Percentiles rank a stretch among this genome's conserved stretches.
These are phyloP conservation scores for Lasioglossum figueresi DNA, from an alignment of 2,888 invertebrate genomes.

Conservation along the genomic window DNA sequence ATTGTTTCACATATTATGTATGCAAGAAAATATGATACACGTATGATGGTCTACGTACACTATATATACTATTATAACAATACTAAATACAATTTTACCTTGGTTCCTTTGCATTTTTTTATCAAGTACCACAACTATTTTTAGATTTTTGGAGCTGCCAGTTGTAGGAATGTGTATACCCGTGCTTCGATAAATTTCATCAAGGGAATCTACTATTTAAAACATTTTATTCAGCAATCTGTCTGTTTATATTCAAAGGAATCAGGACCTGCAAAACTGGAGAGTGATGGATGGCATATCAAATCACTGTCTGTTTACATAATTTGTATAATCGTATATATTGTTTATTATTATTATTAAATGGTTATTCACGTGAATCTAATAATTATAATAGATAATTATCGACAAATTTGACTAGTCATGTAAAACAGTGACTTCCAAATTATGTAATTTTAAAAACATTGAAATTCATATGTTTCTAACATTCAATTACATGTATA, in stretches of 20 bases:
- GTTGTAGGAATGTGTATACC: conserved; percentile 65
- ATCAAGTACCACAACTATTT: conserved; percentile 72
- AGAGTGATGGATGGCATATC: conserved; percentile 63
- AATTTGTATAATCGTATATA: conserved; percentile 48
- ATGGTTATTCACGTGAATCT: conserved; percentile 42
- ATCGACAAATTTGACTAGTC: conserved; percentile 52
- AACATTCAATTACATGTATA: conserved; percentile 7
- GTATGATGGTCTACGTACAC: conserved; percentile 60
- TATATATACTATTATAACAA: conserved; percentile 69
- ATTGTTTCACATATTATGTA: conserved; percentile 69
- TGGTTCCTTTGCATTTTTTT: conserved; percentile 71
- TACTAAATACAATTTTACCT: conserved; percentile 73
- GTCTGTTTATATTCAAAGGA: conserved; percentile 63
- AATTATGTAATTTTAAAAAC: conserved; percentile 25
- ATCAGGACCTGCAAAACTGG: conserved; percentile 64
- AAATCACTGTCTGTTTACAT: conserved; percentile 53
- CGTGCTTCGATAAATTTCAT: conserved; percentile 61
- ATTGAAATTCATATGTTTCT: conserved; percentile 20
- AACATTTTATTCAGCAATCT: conserved; percentile 68
- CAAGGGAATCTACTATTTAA: conserved; percentile 59
- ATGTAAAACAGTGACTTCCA: conserved; percentile 41
- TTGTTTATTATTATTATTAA: conserved; percentile 56
- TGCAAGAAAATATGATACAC: conserved; percentile 58
- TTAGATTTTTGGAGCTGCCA: conserved; percentile 73
- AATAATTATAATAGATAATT: conserved; percentile 42